Conservation (phyloP, 2,888 invertebrate genomes). For the Campoplex nolae region DNA sequence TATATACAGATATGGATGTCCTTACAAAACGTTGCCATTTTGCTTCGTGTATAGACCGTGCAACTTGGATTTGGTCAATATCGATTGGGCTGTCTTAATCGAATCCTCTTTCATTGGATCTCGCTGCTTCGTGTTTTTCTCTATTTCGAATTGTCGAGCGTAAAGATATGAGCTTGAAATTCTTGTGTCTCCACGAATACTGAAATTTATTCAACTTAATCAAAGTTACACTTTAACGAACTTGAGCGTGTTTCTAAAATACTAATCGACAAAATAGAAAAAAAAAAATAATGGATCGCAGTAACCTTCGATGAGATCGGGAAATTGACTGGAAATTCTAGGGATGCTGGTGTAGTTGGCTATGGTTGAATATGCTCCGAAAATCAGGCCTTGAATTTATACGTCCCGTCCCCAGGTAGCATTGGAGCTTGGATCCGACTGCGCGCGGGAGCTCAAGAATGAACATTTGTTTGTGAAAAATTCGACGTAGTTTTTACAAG, state of each 20-base stretch:
- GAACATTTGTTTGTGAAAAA: slow-evolving; percentile 61
- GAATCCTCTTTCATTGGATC: neutral
- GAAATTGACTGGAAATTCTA: neutral
- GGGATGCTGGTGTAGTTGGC: neutral
- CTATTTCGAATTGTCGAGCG: neutral
- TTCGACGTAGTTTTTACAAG: slow-evolving; percentile 48
- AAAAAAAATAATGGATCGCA: neutral
- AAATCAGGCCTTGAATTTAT: neutral
- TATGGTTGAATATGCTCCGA: neutral
- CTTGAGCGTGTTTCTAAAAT: neutral
- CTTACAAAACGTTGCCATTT: slow-evolving; percentile 2
- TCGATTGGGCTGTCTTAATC: neutral
- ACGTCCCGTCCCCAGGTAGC: slow-evolving; percentile 8
- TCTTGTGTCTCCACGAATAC: neutral
- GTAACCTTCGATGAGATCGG: neutral
- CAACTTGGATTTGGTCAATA: slow-evolving; percentile 12
- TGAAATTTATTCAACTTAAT: neutral
- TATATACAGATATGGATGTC: neutral
- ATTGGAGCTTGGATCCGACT: slow-evolving; percentile 36
- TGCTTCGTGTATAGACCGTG: neutral
- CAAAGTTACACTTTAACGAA: neutral
- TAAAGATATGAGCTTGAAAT: neutral
- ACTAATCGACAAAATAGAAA: neutral
- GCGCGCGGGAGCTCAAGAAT: slow-evolving; percentile 9
- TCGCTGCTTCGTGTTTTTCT: neutral